Conservation (phyloP, 2,113 vertebrate species). For the Chiloscyllium plagiosum region DNA sequence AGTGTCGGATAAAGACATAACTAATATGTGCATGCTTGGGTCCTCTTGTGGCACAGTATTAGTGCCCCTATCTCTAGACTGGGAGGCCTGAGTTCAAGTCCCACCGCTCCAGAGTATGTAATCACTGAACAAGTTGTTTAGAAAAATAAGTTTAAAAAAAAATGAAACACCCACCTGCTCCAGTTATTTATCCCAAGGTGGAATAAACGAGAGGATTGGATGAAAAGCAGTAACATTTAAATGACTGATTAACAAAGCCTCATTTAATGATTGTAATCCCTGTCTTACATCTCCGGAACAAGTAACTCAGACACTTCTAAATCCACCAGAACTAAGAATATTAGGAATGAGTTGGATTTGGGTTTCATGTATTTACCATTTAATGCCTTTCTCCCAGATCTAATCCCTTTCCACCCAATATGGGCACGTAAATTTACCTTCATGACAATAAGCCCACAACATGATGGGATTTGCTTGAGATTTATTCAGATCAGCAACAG, state of each 20-base stretch:
- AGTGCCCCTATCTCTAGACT: too few species aligned
- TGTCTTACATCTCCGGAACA: neutral
- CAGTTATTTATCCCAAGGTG: too few species aligned
- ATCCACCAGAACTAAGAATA: neutral
- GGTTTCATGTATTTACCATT: neutral
- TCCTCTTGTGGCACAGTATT: too few species aligned
- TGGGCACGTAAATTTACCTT: neutral
- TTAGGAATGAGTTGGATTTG: neutral
- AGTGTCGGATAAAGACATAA: too few species aligned
- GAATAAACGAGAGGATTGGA: neutral
- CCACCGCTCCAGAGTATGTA: too few species aligned
- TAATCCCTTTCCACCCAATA: neutral
- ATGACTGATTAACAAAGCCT: neutral
- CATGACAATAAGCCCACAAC: neutral
- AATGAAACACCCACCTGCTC: neutral
- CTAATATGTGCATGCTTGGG: too few species aligned
- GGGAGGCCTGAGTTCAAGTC: too few species aligned
- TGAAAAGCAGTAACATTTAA: neutral
- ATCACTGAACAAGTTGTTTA: too few species aligned
- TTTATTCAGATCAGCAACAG: neutral
- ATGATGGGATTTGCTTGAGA: neutral
- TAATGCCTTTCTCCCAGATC: neutral
- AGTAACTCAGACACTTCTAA: neutral
- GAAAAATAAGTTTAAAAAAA: too few species aligned
- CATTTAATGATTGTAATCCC: neutral